phyloP scores from a whole-genome alignment of 1,140 invertebrate species.

The Drosophila pandora region DNA sequence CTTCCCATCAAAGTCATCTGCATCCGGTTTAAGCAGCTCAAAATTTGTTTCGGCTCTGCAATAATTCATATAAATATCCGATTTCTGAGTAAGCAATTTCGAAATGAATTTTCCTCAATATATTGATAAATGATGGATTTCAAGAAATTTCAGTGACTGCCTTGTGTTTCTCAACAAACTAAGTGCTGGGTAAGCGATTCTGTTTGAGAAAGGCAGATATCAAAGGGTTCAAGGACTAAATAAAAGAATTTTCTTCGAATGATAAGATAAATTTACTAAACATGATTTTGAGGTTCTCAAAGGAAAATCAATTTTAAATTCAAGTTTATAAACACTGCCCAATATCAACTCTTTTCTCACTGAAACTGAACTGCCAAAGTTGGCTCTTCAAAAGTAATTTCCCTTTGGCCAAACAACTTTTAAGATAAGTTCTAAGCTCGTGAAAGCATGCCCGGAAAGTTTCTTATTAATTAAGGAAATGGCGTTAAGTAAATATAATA shows the following conservation, averaged over 20 bases:
- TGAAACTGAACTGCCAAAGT: constrained; percentile 9
- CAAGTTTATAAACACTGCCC: neutral
- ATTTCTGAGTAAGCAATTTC: constrained; percentile 33
- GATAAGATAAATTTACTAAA: neutral
- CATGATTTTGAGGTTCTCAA: neutral
- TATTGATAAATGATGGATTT: constrained; percentile 24
- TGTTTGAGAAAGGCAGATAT: neutral
- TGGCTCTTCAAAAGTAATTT: constrained; percentile 38
- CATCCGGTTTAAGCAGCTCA: constrained; percentile 9
- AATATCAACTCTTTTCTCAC: neutral
- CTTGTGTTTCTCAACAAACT: neutral
- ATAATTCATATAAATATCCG: constrained; percentile 41
- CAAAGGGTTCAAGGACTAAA: constrained; percentile 7
- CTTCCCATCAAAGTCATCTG: constrained; percentile 19
- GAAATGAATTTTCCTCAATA: constrained; percentile 8
- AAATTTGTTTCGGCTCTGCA: constrained; percentile 2
- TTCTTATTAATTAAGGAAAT: constrained; percentile 78
- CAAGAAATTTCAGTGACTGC: constrained; percentile 2
- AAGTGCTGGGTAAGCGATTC: neutral
- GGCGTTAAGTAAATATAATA: constrained; percentile 63
- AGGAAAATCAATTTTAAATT: neutral
- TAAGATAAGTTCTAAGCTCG: constrained; percentile 14
- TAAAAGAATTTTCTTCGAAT: too few relatives aligned
- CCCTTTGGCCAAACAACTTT: constrained; percentile 37
- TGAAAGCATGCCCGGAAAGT: constrained; percentile 24